phyloP scores from a whole-genome alignment of 2,888 invertebrate species.

The Spilosoma lubricipeda region DNA sequence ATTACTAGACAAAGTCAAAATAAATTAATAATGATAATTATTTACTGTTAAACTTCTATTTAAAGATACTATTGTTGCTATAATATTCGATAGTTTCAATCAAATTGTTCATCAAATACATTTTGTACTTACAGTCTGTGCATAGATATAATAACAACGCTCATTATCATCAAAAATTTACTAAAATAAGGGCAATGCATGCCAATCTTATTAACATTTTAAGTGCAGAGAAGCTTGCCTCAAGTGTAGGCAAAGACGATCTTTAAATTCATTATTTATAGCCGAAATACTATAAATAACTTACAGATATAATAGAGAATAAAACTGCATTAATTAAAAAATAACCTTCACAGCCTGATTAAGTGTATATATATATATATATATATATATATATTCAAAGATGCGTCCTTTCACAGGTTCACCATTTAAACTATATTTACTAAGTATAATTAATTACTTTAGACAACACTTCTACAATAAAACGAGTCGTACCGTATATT shows the following conservation, averaged over 20 bases:
- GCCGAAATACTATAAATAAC: slow-evolving; percentile 1
- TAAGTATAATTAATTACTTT: slow-evolving; percentile 26
- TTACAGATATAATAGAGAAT: slow-evolving; percentile 6
- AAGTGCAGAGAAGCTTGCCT: neutral
- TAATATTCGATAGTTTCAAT: slow-evolving; percentile 16
- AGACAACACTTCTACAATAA: neutral
- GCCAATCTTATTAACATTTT: slow-evolving; percentile 14
- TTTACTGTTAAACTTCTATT: no score
- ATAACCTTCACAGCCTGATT: slow-evolving; percentile 23
- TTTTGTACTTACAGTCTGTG: slow-evolving; percentile 34
- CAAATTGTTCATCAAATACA: slow-evolving; percentile 30
- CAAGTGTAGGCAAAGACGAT: neutral
- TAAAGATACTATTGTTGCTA: neutral
- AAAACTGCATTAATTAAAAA: slow-evolving; percentile 8
- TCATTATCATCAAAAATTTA: slow-evolving; percentile 4
- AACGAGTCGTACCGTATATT: neutral
- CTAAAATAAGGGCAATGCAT: slow-evolving; percentile 20
- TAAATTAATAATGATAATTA: no score
- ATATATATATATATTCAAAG: slow-evolving; percentile 11
- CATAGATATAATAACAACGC: slow-evolving; percentile 18
- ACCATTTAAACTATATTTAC: neutral
- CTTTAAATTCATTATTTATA: slow-evolving; percentile 2
- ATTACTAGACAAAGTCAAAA: no score
- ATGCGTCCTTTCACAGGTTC: slow-evolving; percentile 4
- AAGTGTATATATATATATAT: slow-evolving; percentile 1